Base-by-base conservation (phyloP, 2,113 vertebrate genomes). In the Chaetodon auriga region DNA sequence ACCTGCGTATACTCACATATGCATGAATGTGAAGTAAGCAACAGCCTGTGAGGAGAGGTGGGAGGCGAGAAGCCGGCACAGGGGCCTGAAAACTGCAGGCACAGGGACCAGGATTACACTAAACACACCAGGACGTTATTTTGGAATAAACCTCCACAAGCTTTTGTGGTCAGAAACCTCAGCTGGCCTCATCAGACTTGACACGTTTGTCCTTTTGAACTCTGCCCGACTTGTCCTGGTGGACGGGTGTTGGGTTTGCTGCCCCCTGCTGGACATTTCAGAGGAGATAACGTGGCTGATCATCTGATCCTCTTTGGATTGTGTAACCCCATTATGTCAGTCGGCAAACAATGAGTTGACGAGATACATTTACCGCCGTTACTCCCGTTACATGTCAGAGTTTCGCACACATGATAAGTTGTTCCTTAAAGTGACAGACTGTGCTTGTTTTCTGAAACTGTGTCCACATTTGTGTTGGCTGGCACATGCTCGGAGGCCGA, bases 331-430 rank as follows among this genome's bases (percentile, higher is more conserved):
- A 30, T 21, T 61, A 45, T 68, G 60, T 73, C 46, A 41, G 61
- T 70, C n/a, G 4, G 75, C n/a, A 78, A 92, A 90, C 72, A 49
- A 68, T 91, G 91, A 91, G 83, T 90, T 60, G 0, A 18, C 92
- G 80, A 60, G 43, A 86, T 83, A 64, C 16, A 11, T 64, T 78
- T 2, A 43, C 65, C 49, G 19, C 9, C 9, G 6, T 72, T 68
- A 10, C 48, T 68, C 13, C 0, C 11, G 1, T 41, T 41, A 21
- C 60, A n/a, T 53, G 41, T 46, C n/a, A 41, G 15, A 25, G 1
- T 30, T 73, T n/a, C 46, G 9, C 13, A n/a, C 4, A 14, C 36
- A 15, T 46, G 19, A 23, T 14, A 19, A 30, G 38, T 4, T 45
- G 25, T 63, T 54, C 45, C 14, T 13, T 3, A 49, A 49, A 64